These are phyloP conservation scores for Aix galericulata DNA, from an alignment of 2,113 vertebrate genomes.

Conservation along the genomic window DNA sequence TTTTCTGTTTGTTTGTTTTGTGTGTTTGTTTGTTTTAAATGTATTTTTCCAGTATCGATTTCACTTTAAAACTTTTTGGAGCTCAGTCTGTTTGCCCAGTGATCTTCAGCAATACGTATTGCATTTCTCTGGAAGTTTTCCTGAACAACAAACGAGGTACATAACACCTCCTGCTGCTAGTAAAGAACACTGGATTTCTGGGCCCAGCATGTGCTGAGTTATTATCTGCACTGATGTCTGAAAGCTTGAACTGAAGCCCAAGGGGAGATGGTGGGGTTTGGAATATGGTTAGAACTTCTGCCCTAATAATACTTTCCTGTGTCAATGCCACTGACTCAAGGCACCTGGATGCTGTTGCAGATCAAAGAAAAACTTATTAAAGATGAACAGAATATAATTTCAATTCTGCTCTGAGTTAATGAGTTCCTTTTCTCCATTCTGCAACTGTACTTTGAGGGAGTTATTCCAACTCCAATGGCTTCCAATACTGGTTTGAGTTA, in stretches of 20 bases:
- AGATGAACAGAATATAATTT: slow-evolving; percentile 44
- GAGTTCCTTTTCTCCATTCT: neutral
- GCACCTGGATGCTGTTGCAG: slow-evolving; percentile 24
- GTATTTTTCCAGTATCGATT: neutral
- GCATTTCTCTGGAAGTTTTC: slow-evolving; percentile 50
- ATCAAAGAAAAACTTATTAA: neutral
- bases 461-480: slow-evolving; percentile 18
- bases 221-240: slow-evolving; percentile 40
- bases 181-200: slow-evolving; percentile 36
- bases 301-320: neutral
- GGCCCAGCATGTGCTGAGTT: slow-evolving; percentile 28
- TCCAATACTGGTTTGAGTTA: neutral
- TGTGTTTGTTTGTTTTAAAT: neutral
- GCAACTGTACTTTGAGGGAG: neutral
- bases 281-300: slow-evolving; percentile 15
- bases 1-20: neutral
- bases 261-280: neutral
- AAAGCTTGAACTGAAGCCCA: slow-evolving; percentile 20
- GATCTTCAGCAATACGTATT: neutral
- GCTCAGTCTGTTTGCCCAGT: neutral
- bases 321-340: neutral
- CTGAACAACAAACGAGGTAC: slow-evolving; percentile 37
- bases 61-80: neutral
- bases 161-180: slow-evolving; percentile 29
- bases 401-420: neutral